phyloP scores from a whole-genome alignment of 2,888 invertebrate genomes.

The Gastrophysa polygoni region DNA sequence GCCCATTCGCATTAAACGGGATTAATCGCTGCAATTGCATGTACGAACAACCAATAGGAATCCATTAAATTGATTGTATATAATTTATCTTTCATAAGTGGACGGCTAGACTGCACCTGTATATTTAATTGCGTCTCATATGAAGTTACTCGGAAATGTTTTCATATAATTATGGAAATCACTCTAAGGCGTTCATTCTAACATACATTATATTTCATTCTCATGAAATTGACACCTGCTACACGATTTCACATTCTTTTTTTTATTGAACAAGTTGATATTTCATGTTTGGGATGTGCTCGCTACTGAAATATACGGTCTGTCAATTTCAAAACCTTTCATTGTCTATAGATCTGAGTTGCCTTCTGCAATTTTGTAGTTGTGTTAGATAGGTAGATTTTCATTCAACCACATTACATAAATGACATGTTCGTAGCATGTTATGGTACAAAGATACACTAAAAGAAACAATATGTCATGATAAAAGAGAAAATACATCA shows the following conservation, averaged over 20 bases:
- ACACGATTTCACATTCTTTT: not conserved
- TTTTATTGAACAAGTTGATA: not conserved
- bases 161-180: slow-evolving; percentile 23
- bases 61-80: slow-evolving; percentile 43
- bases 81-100: slow-evolving; percentile 42
- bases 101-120: slow-evolving; percentile 49
- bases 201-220: not conserved
- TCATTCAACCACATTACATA: too few relatives aligned
- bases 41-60: slow-evolving; percentile 47
- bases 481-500: too few relatives aligned
- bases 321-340: too few relatives aligned
- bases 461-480: too few relatives aligned
- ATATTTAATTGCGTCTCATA: slow-evolving; percentile 25
- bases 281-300: not conserved
- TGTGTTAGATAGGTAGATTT: too few relatives aligned
- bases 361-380: too few relatives aligned
- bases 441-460: too few relatives aligned
- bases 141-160: slow-evolving; percentile 18
- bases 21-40: slow-evolving; percentile 42
- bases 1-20: slow-evolving; percentile 40
- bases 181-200: slow-evolving; percentile 10
- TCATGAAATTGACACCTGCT: not conserved
- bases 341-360: too few relatives aligned
- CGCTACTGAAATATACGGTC: not conserved
- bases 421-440: too few relatives aligned